Conservation (phyloP, 1,140 invertebrate species). For the Microplitis mediator region DNA sequence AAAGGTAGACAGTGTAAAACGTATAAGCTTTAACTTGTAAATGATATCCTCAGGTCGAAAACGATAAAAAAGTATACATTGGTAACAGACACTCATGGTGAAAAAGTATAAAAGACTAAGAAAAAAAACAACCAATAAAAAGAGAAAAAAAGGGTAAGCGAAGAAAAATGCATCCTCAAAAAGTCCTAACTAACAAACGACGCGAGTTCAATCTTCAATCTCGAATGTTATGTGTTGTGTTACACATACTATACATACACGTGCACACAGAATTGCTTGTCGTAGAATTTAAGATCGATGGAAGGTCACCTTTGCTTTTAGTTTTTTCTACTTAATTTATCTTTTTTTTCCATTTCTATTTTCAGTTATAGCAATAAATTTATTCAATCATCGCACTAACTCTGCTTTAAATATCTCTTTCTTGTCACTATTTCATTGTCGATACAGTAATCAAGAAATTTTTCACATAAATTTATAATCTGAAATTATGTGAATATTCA, state of each 20-base stretch:
- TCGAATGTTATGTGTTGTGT: not conserved
- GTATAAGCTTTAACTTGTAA: constrained; percentile 29
- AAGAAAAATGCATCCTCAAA: constrained; percentile 21
- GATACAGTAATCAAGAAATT: too few species aligned
- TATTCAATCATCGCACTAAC: too few species aligned
- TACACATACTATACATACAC: not conserved
- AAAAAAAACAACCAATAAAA: not conserved
- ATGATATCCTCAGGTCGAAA: constrained; percentile 21
- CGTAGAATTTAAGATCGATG: constrained; percentile 4
- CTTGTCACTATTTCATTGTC: too few species aligned
- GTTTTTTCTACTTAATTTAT: not conserved
- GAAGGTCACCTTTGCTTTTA: not conserved
- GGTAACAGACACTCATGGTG: not conserved
- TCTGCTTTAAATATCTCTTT: too few species aligned
- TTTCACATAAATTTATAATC: too few species aligned
- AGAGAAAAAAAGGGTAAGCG: constrained; percentile 8
- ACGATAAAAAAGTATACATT: not conserved
- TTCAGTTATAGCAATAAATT: not conserved
- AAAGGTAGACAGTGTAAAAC: too few species aligned
- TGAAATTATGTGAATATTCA: too few species aligned
- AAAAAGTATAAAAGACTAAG: constrained; percentile 7
- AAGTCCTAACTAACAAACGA: constrained; percentile 32
- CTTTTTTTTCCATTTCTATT: not conserved
- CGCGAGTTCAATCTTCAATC: constrained; percentile 32
- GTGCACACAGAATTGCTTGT: constrained; percentile 3